phyloP scores from a whole-genome alignment of 2,113 vertebrate species.

The Hepsetus odoe region DNA sequence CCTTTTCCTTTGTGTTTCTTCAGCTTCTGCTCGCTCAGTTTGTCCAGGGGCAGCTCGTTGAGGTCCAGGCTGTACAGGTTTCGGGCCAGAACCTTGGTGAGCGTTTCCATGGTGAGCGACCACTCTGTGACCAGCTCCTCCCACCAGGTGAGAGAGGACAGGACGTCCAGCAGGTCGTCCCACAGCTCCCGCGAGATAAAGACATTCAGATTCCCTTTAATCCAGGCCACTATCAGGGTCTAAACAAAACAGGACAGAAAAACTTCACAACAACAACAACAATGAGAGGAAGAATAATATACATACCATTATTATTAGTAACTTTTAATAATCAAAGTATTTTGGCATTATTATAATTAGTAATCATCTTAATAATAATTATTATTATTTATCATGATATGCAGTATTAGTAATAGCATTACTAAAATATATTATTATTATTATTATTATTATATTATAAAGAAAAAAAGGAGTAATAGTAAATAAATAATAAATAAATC shows the following conservation, averaged over 20 bases:
- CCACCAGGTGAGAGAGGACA: slow-evolving; percentile 96
- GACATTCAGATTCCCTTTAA: slow-evolving; percentile 96
- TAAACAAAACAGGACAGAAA: slow-evolving; percentile 54
- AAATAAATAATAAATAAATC: too few species aligned
- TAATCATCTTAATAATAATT: too few species aligned
- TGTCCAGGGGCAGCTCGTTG: slow-evolving; percentile 93
- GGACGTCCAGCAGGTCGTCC: slow-evolving; percentile 93
- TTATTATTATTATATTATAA: too few species aligned
- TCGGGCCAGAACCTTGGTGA: slow-evolving; percentile 97
- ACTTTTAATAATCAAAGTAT: too few species aligned
- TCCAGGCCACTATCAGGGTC: slow-evolving; percentile 99
- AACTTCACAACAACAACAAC: too few species aligned
- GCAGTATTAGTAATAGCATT: too few species aligned
- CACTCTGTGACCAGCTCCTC: slow-evolving; percentile 98
- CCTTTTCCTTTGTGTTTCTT: slow-evolving; percentile 99
- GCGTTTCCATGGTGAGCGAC: slow-evolving; percentile 98
- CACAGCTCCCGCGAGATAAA: slow-evolving; percentile 97
- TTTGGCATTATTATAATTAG: too few species aligned
- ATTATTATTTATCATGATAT: too few species aligned
- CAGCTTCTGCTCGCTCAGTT: slow-evolving; percentile 97
- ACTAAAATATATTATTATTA: too few species aligned
- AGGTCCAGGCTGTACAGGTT: slow-evolving; percentile 96
- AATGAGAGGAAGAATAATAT: neutral
- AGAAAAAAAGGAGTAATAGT: too few species aligned
- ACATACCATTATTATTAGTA: too few species aligned